These are phyloP conservation scores for Zygothrica quintamaculata DNA, from an alignment of 2,888 invertebrate species.

Conservation along the genomic window DNA sequence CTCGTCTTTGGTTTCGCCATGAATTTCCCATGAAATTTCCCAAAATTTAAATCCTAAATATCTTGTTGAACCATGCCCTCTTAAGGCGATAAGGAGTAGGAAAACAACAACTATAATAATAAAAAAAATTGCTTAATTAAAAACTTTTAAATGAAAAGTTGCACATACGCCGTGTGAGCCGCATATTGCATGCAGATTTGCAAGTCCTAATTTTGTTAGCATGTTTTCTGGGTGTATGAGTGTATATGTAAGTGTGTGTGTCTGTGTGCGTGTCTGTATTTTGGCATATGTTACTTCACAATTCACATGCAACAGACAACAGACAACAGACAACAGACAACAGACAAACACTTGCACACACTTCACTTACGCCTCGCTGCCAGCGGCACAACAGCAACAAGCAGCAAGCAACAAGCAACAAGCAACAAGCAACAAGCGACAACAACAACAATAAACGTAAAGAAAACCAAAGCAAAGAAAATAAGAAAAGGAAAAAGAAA, in stretches of 20 bases:
- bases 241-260: slow-evolving; percentile 17
- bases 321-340: too few relatives aligned
- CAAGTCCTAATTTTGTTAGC: slow-evolving; percentile 63
- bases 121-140: slow-evolving; percentile 53
- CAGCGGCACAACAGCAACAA: slow-evolving; percentile 32
- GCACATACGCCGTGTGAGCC: slow-evolving; percentile 53
- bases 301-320: slow-evolving; percentile 50
- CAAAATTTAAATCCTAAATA: neutral
- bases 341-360: slow-evolving; percentile 51
- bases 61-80: neutral
- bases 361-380: slow-evolving; percentile 74
- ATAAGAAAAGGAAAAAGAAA: slow-evolving; percentile 60
- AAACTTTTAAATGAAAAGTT: slow-evolving; percentile 45
- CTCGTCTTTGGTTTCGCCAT: neutral
- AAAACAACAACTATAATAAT: slow-evolving; percentile 8
- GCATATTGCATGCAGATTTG: slow-evolving; percentile 55
- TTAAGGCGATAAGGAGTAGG: neutral
- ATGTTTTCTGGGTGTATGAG: slow-evolving; percentile 6
- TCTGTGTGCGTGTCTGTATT: slow-evolving; percentile 8
- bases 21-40: slow-evolving; percentile 4
- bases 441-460: slow-evolving; percentile 13
- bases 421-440: slow-evolving; percentile 49
- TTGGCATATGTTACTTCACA: slow-evolving; percentile 69
- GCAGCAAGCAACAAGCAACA: slow-evolving; percentile 24
- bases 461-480: slow-evolving; percentile 55